Percentiles rank a stretch among this genome's conserved stretches.
Conservation (phyloP, 2,888 invertebrate species). For the Campoletis raptor region DNA sequence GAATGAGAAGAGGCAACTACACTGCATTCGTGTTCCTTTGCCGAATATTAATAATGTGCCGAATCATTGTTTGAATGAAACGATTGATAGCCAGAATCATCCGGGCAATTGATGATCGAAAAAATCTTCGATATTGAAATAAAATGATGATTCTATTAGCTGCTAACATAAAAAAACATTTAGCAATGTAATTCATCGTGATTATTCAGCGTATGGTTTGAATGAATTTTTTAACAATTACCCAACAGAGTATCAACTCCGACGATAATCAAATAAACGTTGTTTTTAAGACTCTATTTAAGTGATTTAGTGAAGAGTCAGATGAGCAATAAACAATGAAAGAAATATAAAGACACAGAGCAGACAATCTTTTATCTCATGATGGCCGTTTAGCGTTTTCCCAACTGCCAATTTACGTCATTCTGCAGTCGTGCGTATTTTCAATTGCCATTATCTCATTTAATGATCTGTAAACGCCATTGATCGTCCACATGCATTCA, state of each 20-base stretch:
- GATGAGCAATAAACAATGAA: slow-evolving; percentile 10
- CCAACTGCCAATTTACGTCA: not conserved
- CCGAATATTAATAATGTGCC: not conserved
- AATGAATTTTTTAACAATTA: not conserved
- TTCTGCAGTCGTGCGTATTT: slow-evolving; percentile 40
- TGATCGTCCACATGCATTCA: slow-evolving; percentile 16
- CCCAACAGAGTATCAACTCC: not conserved
- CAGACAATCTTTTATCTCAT: not conserved
- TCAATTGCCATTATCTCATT: slow-evolving; percentile 66
- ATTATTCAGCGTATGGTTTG: not conserved
- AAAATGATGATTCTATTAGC: not conserved
- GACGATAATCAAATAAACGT: not conserved
- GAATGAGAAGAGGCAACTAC: not conserved
- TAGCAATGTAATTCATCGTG: not conserved
- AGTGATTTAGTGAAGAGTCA: not conserved
- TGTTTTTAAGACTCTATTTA: not conserved
- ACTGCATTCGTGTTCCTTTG: not conserved
- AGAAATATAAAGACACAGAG: not conserved
- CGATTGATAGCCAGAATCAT: not conserved
- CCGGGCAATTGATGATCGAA: not conserved
- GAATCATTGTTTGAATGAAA: slow-evolving; percentile 17
- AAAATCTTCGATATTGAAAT: not conserved
- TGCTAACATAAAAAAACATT: not conserved
- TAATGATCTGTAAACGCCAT: slow-evolving; percentile 58
- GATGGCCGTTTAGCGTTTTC: not conserved